Conservation (phyloP, 2,113 vertebrate species). For the Phalacrocorax carbo region DNA sequence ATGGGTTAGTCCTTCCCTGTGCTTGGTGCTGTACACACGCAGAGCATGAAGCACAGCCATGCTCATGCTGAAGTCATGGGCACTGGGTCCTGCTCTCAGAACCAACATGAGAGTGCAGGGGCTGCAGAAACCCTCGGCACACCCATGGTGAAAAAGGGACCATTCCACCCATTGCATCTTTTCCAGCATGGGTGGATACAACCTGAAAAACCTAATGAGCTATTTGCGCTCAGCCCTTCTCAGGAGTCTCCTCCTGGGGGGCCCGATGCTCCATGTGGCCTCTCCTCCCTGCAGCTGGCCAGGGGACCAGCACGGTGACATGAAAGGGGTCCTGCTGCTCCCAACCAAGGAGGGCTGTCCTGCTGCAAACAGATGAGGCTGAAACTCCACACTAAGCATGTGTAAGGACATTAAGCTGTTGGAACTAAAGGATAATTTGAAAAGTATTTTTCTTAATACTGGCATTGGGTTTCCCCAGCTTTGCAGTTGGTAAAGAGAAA, state of each 20-base stretch:
- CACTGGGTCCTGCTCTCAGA: not conserved
- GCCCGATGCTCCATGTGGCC: not conserved
- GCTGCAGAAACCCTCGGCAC: not conserved
- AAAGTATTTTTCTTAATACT: slow-evolving; percentile 56
- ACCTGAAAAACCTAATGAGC: not conserved
- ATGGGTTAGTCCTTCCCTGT: not conserved
- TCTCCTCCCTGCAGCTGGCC: not conserved
- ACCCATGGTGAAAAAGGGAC: not conserved
- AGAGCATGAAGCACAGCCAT: not conserved
- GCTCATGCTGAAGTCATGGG: not conserved
- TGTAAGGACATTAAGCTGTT: slow-evolving; percentile 43
- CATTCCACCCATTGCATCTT: not conserved
- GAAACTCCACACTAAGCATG: slow-evolving; percentile 64
- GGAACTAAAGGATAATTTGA: slow-evolving; percentile 64
- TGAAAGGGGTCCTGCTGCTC: slow-evolving; percentile 26
- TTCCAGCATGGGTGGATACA: not conserved
- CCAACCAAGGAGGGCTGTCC: not conserved
- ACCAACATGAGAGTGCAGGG: not conserved
- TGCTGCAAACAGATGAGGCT: slow-evolving; percentile 16
- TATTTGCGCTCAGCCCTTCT: not conserved
- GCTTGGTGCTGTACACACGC: rapidly evolving
- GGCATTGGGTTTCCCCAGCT: slow-evolving; percentile 54
- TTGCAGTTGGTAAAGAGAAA: slow-evolving; percentile 34
- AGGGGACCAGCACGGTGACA: not conserved
- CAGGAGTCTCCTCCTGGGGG: not conserved